Percentiles rank a stretch among this genome's conserved stretches.
Conservation (phyloP, 2,797 vertebrate species). For the Notamacropus eugenii region DNA sequence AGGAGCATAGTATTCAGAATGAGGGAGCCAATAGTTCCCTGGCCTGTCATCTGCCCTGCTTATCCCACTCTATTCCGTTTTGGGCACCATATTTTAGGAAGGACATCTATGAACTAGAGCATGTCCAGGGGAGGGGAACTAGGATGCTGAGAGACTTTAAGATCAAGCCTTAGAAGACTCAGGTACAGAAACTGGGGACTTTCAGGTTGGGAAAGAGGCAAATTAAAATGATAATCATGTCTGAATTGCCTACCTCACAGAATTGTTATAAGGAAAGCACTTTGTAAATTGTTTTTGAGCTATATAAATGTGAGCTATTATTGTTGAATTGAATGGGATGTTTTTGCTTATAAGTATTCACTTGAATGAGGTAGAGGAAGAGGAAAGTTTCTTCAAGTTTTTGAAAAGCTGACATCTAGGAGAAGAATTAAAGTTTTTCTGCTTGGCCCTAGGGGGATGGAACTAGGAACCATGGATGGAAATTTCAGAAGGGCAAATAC, state of each 20-base stretch:
- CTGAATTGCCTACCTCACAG: background rate
- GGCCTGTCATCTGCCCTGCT: background rate
- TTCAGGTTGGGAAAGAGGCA: background rate
- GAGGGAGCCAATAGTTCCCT: background rate
- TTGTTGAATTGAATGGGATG: background rate
- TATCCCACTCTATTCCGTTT: background rate
- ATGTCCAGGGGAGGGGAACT: background rate
- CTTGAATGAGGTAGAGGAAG: background rate
- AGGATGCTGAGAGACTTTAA: background rate
- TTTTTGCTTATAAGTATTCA: background rate
- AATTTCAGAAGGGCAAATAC: background rate
- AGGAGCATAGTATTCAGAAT: background rate
- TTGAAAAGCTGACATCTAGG: background rate
- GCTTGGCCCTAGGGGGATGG: background rate
- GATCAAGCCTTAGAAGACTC: background rate
- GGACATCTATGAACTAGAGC: background rate
- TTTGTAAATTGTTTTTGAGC: background rate
- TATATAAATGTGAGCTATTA: background rate
- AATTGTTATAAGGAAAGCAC: background rate
- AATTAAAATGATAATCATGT: conserved; percentile 2
- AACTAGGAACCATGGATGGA: background rate
- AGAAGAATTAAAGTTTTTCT: background rate
- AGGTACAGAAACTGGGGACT: background rate
- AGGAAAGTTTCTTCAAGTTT: background rate
- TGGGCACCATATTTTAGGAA: background rate